Evolutionary conservation across 2,113 vertebrate species (phyloP).

Genomic region (Tragelaphus imberbis): DNA sequence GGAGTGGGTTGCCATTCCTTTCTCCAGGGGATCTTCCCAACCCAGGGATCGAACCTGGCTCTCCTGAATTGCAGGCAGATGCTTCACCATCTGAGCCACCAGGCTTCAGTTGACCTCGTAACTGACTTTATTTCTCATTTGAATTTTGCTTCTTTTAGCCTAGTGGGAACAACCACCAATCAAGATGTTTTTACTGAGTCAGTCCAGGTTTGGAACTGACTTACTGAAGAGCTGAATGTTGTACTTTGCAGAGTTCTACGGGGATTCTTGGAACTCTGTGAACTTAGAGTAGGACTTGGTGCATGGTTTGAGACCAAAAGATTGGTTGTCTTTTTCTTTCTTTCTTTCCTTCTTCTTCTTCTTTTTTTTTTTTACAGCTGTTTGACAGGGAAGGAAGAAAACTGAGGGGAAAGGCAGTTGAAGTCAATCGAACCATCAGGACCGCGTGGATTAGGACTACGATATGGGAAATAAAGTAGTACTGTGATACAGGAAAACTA

Average conservation of each 20-base stretch:
- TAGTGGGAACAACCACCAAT: too few relatives aligned
- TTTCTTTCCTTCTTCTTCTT: background rate
- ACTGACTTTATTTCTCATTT: background rate
- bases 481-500: background rate
- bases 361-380: background rate
- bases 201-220: background rate
- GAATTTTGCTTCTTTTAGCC: background rate
- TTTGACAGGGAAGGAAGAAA: background rate
- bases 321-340: background rate
- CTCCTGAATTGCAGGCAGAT: background rate
- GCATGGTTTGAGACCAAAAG: background rate
- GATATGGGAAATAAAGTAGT: rapidly evolving
- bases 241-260: rapidly evolving
- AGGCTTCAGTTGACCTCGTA: background rate
- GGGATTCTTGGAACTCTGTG: background rate
- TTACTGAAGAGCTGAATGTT: rapidly evolving
- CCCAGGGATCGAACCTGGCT: rapidly evolving
- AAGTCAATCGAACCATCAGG: background rate
- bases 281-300: rapidly evolving
- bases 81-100: background rate
- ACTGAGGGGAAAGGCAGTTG: background rate
- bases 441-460: background rate
- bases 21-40: background rate
- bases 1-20: background rate
- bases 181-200: background rate